phyloP scores from a whole-genome alignment of 37 sponge, comb jelly and placozoan species.

The Agelas oroides region DNA sequence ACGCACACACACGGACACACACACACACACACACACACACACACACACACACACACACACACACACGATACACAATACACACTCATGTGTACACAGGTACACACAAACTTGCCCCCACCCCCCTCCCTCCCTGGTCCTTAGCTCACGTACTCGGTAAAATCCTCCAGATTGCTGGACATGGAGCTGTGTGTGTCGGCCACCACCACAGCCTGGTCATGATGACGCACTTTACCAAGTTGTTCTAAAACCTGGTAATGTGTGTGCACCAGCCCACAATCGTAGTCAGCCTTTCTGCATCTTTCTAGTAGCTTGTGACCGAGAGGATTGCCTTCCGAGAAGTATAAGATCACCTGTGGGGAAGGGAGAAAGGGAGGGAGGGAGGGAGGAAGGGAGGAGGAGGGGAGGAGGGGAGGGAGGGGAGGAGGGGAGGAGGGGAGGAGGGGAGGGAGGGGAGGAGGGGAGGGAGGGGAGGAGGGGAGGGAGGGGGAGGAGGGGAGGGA shows the following conservation, averaged over 20 bases:
- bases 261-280: constrained; percentile 25
- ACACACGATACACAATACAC: constrained; percentile 20
- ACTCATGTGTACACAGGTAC: not conserved
- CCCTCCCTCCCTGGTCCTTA: no score
- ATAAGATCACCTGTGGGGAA: constrained; percentile 9
- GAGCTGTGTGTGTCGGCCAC: not conserved
- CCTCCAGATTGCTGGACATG: no score
- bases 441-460: no score
- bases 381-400: no score
- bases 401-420: no score
- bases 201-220: constrained; percentile 9
- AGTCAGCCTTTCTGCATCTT: constrained; percentile 11
- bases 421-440: no score
- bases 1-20: not conserved
- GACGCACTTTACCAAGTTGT: not conserved
- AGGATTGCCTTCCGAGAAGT: constrained; percentile 20
- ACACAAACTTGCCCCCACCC: no score
- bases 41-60: constrained; percentile 40
- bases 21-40: not conserved
- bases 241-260: not conserved
- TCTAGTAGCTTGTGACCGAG: constrained; percentile 5
- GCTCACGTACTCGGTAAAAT: no score
- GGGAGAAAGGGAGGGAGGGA: no score
- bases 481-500: no score
- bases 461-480: no score